Evolutionary conservation across 2,113 vertebrate species (phyloP).

Genomic region (Fulmarus glacialis): DNA sequence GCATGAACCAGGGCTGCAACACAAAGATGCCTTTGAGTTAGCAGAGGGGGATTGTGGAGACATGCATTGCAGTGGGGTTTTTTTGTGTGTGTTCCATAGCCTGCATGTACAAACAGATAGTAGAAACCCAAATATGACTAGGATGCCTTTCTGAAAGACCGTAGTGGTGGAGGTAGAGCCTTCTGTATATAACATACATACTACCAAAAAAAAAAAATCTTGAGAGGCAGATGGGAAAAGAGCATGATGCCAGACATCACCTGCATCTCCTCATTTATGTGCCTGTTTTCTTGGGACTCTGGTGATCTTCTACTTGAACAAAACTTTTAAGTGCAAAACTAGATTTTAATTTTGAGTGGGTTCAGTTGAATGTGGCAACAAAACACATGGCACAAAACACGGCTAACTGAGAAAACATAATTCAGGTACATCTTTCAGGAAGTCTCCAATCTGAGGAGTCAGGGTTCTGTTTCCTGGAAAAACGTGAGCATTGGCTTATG

Average conservation of each 20-base stretch:
- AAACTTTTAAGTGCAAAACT: not conserved
- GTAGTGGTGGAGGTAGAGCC: not conserved
- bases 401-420: not conserved
- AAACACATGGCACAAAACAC: not conserved
- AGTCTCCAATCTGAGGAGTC: not conserved
- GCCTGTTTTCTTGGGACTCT: not conserved
- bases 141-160: not conserved
- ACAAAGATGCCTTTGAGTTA: not conserved
- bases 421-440: not conserved
- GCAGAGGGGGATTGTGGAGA: not conserved
- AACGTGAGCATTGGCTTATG: not conserved
- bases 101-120: not conserved
- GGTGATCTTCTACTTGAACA: not conserved
- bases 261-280: not conserved
- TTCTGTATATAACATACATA: not conserved
- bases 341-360: not conserved
- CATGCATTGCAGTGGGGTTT: not conserved
- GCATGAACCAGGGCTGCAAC: not conserved
- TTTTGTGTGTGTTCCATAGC: not conserved
- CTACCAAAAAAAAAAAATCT: not conserved
- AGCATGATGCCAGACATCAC: not conserved
- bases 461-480: not conserved
- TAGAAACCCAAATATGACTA: not conserved
- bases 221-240: not conserved
- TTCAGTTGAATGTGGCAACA: not conserved